phyloP scores from a whole-genome alignment of 2,888 invertebrate genomes.

The Caenorhabditis sp. region DNA sequence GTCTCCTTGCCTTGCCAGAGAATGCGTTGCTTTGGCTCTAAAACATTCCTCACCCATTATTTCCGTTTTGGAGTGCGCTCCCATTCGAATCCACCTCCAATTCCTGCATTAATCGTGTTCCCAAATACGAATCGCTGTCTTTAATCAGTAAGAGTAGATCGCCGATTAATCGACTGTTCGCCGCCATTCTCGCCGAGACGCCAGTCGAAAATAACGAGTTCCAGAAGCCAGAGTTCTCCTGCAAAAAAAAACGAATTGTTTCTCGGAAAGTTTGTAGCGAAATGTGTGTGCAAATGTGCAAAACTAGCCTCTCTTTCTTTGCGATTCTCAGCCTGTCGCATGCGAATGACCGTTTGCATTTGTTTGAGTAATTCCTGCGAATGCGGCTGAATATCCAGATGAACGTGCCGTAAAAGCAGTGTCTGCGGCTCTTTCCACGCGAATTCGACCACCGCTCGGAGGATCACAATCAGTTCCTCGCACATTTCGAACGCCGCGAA shows the following conservation, averaged over 20 bases:
- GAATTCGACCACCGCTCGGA: constrained; percentile 54
- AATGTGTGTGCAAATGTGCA: no score
- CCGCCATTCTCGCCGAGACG: not conserved
- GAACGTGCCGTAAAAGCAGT: constrained; percentile 23
- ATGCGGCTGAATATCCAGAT: constrained; percentile 45
- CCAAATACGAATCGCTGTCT: constrained; percentile 52
- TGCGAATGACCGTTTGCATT: constrained; percentile 35
- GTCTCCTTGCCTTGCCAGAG: not conserved
- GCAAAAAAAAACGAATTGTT: not conserved
- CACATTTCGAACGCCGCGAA: constrained; percentile 55
- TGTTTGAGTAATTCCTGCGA: constrained; percentile 23
- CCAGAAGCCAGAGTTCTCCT: constrained; percentile 36
- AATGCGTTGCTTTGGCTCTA: not conserved
- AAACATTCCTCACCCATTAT: no score
- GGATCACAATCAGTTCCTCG: constrained; percentile 28
- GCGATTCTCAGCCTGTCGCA: constrained; percentile 1
- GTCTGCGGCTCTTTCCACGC: constrained; percentile 65
- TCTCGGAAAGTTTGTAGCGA: no score
- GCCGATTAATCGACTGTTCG: constrained; percentile 9
- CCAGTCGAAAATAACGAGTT: constrained; percentile 8
- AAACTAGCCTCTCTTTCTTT: constrained; percentile 35
- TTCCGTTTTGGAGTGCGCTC: not conserved
- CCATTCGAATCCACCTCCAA: not conserved
- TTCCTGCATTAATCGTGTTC: constrained; percentile 47
- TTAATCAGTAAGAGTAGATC: constrained; percentile 48